Conservation (phyloP, 2,113 vertebrate species). For the Oncorhynchus kisutch region DNA sequence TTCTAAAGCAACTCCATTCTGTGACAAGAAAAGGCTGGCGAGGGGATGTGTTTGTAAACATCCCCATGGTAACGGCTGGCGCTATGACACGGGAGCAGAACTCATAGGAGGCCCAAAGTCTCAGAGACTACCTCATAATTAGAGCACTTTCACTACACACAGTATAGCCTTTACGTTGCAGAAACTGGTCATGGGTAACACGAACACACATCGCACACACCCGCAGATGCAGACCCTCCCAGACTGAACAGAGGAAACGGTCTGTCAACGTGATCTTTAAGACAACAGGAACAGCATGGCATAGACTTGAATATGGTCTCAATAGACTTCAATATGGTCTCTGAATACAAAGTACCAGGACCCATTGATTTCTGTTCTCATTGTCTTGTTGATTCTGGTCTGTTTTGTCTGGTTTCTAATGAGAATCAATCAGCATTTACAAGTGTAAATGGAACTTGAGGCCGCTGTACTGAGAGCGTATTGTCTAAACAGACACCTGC, state of each 20-base stretch:
- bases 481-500: not conserved
- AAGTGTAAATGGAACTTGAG: not conserved
- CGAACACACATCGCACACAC: not conserved
- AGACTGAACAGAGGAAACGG: not conserved
- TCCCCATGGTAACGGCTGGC: conserved; percentile 48
- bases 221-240: not conserved
- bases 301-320: too few species aligned
- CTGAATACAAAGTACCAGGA: not conserved
- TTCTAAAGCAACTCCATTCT: conserved; percentile 11
- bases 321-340: too few species aligned
- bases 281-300: not conserved
- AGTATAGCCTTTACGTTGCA: not conserved
- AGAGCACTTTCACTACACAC: not conserved
- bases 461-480: not conserved
- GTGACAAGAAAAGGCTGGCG: conserved; percentile 33
- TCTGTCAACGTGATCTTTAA: not conserved
- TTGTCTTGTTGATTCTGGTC: not conserved
- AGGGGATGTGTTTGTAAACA: conserved; percentile 57
- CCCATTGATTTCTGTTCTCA: not conserved
- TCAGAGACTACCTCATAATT: not conserved
- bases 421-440: not conserved
- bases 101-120: conserved; percentile 5
- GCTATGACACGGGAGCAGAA: conserved; percentile 32
- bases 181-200: not conserved
- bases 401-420: not conserved